Evolutionary conservation across 2,797 vertebrate genomes (phyloP).

Genomic region (Acomys russatus): DNA sequence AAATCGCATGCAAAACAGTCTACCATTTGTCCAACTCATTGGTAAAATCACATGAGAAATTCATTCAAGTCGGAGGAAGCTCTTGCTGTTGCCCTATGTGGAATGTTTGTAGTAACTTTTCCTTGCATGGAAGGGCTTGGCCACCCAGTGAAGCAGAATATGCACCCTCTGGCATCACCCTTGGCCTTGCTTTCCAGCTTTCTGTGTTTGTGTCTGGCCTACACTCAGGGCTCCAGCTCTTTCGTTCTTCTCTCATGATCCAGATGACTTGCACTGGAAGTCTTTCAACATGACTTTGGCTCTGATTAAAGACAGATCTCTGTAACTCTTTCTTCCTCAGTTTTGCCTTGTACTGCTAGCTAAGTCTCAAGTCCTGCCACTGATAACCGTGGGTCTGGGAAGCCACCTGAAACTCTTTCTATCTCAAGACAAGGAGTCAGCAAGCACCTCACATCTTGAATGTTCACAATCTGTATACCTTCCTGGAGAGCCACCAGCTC

Average conservation of each 20-base stretch:
- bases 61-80: not conserved
- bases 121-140: not conserved
- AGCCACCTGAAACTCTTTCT: not conserved
- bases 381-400: not conserved
- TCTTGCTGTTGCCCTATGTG: not conserved
- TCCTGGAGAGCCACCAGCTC: not conserved
- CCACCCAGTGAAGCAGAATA: not conserved
- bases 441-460: not conserved
- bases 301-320: not conserved
- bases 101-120: not conserved
- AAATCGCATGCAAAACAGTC: not conserved
- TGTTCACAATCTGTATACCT: not conserved
- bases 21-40: not conserved
- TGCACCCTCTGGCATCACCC: not conserved
- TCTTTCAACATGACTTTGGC: not conserved
- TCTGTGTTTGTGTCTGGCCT: not conserved
- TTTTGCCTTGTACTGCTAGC: not conserved
- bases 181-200: not conserved
- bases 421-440: not conserved
- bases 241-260: not conserved
- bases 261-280: not conserved
- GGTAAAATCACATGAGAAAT: not conserved
- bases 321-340: slow-evolving; percentile 1
- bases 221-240: not conserved
- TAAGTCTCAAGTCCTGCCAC: not conserved